Base-by-base conservation (phyloP, 2,888 invertebrate species). In the Epistrophe grossulariae region DNA sequence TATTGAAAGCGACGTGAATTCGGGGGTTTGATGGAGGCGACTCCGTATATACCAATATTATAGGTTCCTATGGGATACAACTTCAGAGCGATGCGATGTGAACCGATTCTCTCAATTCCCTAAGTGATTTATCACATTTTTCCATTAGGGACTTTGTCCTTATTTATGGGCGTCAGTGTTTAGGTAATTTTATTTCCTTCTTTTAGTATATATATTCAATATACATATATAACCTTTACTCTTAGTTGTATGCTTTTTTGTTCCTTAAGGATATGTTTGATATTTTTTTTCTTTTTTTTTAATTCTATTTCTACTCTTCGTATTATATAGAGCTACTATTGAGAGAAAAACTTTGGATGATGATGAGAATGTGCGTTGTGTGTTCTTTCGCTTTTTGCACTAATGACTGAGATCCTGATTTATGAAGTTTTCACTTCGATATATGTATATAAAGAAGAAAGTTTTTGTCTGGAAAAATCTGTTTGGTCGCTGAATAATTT, bases 51-150 rank as follows among this genome's bases (percentile, higher is more conserved):
- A 62, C 24, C 24, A 24, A 24, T 24, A 24, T 24, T 24, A 24
- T 62, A 62, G n/a, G 43, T 62, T 80, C 17, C 80, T 72, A 8
- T 19, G 68, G 43, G 72, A 78, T 68, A 57, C 50, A 81, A 81
- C 62, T 79, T 79, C 50, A 55, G 74, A 81, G 74, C 60, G 71
- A 64, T 87, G 74, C 60, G 71, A 64, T 87, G 71, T 82, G 77
- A 82, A 82, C 82, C 66, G 82, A 87, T 83, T 79, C 76, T 59
- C 55, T 87, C 76, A 64, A 87, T 87, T 83, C 79, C 72, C 68
- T 83, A 74, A 79, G 87, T 87, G 87, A 87, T 87, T 87, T 83
- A 87, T 87, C 87, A 79, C 87, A 87, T 83, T 87, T 87, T 87
- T 83, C 87, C 87, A 87, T 87, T 87, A 87, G 85, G 81, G 84